Conservation (phyloP, 64 coral and sea anemone genomes). For the Montipora cactus region DNA sequence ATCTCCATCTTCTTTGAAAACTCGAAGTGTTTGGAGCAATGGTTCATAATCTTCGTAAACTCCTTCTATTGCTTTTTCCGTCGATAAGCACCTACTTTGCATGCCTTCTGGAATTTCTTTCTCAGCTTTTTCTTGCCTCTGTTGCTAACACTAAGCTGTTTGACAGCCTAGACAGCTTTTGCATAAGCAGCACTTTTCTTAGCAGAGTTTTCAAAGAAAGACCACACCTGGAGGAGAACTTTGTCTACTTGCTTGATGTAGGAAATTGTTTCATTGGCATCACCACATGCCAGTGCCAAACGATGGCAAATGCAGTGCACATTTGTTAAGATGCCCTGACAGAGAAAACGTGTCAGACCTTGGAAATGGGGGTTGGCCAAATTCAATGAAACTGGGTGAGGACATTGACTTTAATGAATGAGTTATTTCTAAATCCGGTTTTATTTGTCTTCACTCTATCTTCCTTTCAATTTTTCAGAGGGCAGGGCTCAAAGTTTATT, state of each 20-base stretch:
- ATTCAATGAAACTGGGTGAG: no score
- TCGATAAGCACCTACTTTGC: slow-evolving; percentile 36
- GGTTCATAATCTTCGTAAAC: slow-evolving; percentile 44
- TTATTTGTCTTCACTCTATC: no score
- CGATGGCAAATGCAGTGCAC: slow-evolving; percentile 53
- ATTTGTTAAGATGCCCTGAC: background rate
- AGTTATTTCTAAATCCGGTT: no score
- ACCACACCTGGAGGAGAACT: slow-evolving; percentile 23
- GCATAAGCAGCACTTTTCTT: slow-evolving; percentile 51
- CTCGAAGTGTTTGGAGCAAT: background rate
- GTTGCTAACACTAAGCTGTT: background rate
- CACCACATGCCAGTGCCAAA: slow-evolving; percentile 53
- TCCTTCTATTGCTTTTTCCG: slow-evolving; percentile 35
- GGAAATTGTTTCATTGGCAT: slow-evolving; percentile 13
- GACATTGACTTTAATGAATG: no score
- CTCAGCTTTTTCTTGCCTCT: slow-evolving; percentile 4
- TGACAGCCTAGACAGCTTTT: slow-evolving; percentile 24
- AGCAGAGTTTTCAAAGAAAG: slow-evolving; percentile 34
- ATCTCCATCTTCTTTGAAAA: slow-evolving; percentile 49
- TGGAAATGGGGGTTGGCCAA: no score
- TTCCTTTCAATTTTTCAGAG: no score
- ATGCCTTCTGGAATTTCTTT: slow-evolving; percentile 39
- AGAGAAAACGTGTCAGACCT: no score
- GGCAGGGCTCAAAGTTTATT: no score
- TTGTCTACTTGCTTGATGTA: slow-evolving; percentile 29